These are phyloP conservation scores for Eretmodus cyanostictus DNA, from an alignment of 2,113 vertebrate genomes.

Conservation along the genomic window DNA sequence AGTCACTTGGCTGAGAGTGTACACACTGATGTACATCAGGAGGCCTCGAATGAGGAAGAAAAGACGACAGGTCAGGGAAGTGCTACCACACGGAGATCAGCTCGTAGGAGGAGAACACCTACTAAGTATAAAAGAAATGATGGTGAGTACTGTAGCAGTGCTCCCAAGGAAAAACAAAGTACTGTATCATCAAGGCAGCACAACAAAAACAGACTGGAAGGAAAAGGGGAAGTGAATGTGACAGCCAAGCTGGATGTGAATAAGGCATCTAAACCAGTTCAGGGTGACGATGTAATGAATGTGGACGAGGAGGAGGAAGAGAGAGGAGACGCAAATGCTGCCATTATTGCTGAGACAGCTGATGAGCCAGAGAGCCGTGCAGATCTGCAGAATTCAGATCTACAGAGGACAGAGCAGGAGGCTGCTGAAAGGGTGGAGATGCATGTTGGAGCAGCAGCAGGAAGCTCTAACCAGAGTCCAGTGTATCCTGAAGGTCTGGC, in stretches of 20 bases:
- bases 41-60: conserved; percentile 35
- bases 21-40: conserved; percentile 54
- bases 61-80: background rate
- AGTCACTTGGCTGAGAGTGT: conserved; percentile 73
- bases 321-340: conserved; percentile 45
- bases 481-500: conserved; percentile 81
- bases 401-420: conserved; percentile 60
- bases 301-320: conserved; percentile 60
- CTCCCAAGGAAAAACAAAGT: background rate
- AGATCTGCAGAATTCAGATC: conserved; percentile 55
- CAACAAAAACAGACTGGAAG: background rate
- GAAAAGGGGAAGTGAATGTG: background rate
- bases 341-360: background rate
- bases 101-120: conserved; percentile 77
- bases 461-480: conserved; percentile 44
- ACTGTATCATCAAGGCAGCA: background rate
- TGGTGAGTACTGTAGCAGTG: conserved; percentile 34
- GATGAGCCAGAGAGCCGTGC: conserved; percentile 48
- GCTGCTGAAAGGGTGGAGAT: conserved; percentile 60
- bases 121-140: conserved; percentile 76
- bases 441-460: conserved; percentile 23
- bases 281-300: conserved; percentile 55
- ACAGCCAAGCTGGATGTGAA: background rate
- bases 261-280: conserved; percentile 54
- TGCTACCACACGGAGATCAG: conserved; percentile 68